Percentiles rank a stretch among this genome's conserved stretches.
Conservation (phyloP, 2,888 invertebrate genomes). For the Polia nebulosa region DNA sequence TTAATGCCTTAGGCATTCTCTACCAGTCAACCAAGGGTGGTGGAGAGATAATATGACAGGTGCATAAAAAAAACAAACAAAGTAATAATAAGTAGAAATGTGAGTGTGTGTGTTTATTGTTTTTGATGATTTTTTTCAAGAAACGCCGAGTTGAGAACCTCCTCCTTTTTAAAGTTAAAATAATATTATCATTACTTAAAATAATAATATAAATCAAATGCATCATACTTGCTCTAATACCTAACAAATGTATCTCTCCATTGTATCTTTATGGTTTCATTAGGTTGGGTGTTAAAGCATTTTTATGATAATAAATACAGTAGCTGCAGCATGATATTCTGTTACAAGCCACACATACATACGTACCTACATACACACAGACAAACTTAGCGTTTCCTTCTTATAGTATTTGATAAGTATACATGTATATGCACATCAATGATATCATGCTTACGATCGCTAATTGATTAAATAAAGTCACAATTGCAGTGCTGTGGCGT, state of each 20-base stretch:
- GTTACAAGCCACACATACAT: slow-evolving; percentile 14
- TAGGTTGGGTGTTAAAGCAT: slow-evolving; percentile 18
- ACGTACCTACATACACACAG: slow-evolving; percentile 8
- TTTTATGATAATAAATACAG: slow-evolving; percentile 45
- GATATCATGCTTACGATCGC: slow-evolving; percentile 48
- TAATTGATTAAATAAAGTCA: slow-evolving; percentile 52
- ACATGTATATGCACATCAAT: neutral
- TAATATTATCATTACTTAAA: neutral
- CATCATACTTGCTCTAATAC: slow-evolving; percentile 13
- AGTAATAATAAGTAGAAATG: no score
- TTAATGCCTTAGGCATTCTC: no score
- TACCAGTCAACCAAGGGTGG: no score
- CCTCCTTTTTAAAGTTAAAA: no score
- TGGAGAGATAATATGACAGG: no score
- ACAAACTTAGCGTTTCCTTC: neutral
- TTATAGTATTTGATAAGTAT: slow-evolving; percentile 36
- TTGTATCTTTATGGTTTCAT: slow-evolving; percentile 18
- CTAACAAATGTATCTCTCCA: slow-evolving; percentile 2
- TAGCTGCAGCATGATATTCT: slow-evolving; percentile 30
- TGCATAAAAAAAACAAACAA: no score
- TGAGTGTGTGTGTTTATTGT: no score
- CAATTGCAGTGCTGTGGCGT: slow-evolving; percentile 26
- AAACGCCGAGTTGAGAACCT: no score
- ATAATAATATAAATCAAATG: slow-evolving; percentile 12
- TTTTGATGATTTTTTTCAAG: no score